Conservation (phyloP, 2,113 vertebrate genomes). For the Leucopternis melanops region DNA sequence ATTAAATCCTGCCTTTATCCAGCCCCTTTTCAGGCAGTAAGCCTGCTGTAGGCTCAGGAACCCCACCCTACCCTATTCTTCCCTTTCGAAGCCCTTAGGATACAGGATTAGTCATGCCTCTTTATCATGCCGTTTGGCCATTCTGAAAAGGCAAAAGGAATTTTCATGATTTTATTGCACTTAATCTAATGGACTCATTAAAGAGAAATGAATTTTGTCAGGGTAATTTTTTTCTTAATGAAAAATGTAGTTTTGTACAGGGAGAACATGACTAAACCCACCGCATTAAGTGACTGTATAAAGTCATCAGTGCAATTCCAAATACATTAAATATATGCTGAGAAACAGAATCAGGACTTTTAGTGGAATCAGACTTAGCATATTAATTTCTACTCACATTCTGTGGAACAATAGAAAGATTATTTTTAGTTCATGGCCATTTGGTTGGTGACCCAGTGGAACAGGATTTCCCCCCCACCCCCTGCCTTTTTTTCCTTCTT, state of each 20-base stretch:
- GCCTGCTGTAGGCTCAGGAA: background rate
- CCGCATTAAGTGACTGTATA: background rate
- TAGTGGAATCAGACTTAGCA: conserved; percentile 12
- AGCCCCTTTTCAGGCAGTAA: background rate
- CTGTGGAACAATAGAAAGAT: conserved; percentile 42
- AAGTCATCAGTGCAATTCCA: background rate
- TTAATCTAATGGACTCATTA: conserved; percentile 18
- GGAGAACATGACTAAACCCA: background rate
- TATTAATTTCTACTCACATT: conserved; percentile 38
- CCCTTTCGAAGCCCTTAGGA: background rate
- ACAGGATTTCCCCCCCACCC: conserved; percentile 42
- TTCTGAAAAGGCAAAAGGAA: conserved; percentile 12
- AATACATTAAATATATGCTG: background rate
- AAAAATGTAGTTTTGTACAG: background rate
- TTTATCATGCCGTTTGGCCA: background rate
- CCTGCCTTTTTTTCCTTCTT: background rate
- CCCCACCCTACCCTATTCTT: background rate
- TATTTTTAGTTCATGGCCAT: conserved; percentile 56
- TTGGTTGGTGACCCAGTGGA: background rate
- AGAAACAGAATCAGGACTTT: background rate
- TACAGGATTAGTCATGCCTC: conserved; percentile 14
- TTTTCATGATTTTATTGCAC: conserved; percentile 25
- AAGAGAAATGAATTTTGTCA: background rate
- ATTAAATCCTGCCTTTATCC: conserved; percentile 26
- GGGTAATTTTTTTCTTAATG: background rate